A percentile compares a stretch with the other conserved stretches of the same genome.
These are phyloP conservation scores for Pangasius larnaudii DNA, from an alignment of 2,797 vertebrate genomes.

Conservation along the genomic window DNA sequence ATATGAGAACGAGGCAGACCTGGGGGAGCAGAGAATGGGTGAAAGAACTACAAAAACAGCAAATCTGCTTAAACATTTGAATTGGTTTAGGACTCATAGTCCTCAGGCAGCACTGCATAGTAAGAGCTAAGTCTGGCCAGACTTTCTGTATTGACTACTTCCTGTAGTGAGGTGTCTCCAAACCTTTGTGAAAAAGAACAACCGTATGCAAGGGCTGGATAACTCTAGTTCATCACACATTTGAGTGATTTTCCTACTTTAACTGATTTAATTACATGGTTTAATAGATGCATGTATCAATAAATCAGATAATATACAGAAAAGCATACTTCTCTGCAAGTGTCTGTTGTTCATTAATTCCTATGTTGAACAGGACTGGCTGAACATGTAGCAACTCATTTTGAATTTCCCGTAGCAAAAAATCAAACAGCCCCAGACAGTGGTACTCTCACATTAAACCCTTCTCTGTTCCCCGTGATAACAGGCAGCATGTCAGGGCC, in stretches of 20 bases:
- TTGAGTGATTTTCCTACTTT: neutral
- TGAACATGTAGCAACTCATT: constrained; percentile 98
- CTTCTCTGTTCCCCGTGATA: constrained; percentile 94
- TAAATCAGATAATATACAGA: neutral
- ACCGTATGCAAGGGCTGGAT: neutral
- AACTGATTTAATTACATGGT: neutral
- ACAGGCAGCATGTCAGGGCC: constrained; percentile 93
- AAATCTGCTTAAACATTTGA: neutral
- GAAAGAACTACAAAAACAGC: neutral
- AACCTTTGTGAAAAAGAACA: constrained; percentile 79
- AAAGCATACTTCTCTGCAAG: constrained; percentile 91
- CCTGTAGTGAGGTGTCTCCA: constrained; percentile 95
- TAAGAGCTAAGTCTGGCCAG: constrained; percentile 91
- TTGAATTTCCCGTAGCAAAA: constrained; percentile 93
- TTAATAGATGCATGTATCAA: neutral
- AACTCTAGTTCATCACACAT: neutral
- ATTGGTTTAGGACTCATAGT: constrained; percentile 83
- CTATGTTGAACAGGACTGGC: constrained; percentile 94
- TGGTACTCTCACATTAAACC: constrained; percentile 95
- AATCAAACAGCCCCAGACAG: constrained; percentile 89
- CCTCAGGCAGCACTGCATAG: constrained; percentile 96
- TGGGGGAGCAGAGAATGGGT: constrained; percentile 57
- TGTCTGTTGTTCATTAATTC: constrained; percentile 98
- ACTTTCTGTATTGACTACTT: constrained; percentile 92
- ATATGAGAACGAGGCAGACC: constrained; percentile 93